These are phyloP conservation scores for Philereme transversata DNA, from an alignment of 2,888 invertebrate species.

Conservation along the genomic window DNA sequence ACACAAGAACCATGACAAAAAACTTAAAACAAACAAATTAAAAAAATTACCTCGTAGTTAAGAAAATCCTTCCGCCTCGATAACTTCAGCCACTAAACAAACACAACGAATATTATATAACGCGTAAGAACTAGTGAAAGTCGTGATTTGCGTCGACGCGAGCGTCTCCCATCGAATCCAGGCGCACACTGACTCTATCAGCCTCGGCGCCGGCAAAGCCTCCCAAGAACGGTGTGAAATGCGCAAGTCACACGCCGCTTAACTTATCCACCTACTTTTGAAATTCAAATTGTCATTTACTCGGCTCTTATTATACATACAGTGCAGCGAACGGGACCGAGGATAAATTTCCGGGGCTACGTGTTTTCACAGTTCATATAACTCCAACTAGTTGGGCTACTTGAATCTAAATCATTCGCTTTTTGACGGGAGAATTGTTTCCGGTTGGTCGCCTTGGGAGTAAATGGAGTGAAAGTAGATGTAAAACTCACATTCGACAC, in stretches of 20 bases:
- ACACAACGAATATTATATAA: conserved; percentile 74
- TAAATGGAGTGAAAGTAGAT: conserved; percentile 18
- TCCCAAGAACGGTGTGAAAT: conserved; percentile 71
- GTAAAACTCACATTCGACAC: conserved; percentile 14
- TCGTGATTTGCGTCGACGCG: conserved; percentile 48
- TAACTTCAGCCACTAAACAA: conserved; percentile 63
- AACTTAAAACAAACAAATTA: conserved; percentile 1
- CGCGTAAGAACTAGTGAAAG: conserved; percentile 65
- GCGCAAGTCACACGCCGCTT: conserved; percentile 78
- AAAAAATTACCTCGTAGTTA: conserved; percentile 34
- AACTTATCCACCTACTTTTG: conserved; percentile 74
- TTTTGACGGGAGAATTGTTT: conserved; percentile 29
- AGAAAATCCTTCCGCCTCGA: conserved; percentile 31
- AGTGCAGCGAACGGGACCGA: conserved; percentile 50
- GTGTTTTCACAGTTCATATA: conserved; percentile 49
- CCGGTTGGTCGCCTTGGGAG: conserved; percentile 23
- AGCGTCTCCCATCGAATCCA: conserved; percentile 48
- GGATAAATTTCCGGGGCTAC: conserved; percentile 53
- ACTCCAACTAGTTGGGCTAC: conserved; percentile 40
- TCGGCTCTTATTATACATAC: conserved; percentile 63
- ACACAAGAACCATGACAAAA: background rate
- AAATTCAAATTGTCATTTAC: conserved; percentile 74
- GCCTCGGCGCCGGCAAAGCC: conserved; percentile 58
- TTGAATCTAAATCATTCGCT: conserved; percentile 44
- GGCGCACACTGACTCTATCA: conserved; percentile 68